These are phyloP conservation scores for Thomomys bottae DNA, from an alignment of 2,113 vertebrate genomes.

Conservation along the genomic window DNA sequence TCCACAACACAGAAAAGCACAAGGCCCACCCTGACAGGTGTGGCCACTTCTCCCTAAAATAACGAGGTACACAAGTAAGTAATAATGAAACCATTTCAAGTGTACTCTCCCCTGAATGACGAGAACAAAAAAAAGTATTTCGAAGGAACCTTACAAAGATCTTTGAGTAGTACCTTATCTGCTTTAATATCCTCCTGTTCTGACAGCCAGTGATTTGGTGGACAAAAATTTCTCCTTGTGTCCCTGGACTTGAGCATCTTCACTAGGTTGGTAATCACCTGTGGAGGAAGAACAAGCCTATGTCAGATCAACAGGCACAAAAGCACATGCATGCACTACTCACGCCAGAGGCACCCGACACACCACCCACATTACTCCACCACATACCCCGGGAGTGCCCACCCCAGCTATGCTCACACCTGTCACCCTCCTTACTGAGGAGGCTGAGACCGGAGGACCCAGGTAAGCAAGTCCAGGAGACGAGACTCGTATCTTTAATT, in stretches of 20 bases:
- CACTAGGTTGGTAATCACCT: constrained; percentile 99
- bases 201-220: constrained; percentile 97
- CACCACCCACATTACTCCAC: too few species aligned
- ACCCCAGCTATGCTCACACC: not conserved
- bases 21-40: too few species aligned
- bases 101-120: not conserved
- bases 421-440: too few species aligned
- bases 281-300: constrained; percentile 52
- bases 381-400: too few species aligned
- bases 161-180: constrained; percentile 90
- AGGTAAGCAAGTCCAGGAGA: too few species aligned
- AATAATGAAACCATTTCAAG: not conserved
- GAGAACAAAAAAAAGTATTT: not conserved
- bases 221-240: constrained; percentile 96
- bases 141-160: not conserved
- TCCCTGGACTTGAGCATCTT: constrained; percentile 99
- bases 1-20: not conserved
- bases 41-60: too few species aligned
- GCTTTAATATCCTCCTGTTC: constrained; percentile 97
- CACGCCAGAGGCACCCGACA: too few species aligned
- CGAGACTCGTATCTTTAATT: too few species aligned
- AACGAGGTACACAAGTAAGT: not conserved
- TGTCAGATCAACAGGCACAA: not conserved
- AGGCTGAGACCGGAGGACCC: too few species aligned
- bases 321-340: too few species aligned